Evolutionary conservation across 2,888 invertebrate genomes (phyloP), one percentile per base, ranked within the genome.

Genomic region (Dimorphilus gyrociliatus): DNA sequence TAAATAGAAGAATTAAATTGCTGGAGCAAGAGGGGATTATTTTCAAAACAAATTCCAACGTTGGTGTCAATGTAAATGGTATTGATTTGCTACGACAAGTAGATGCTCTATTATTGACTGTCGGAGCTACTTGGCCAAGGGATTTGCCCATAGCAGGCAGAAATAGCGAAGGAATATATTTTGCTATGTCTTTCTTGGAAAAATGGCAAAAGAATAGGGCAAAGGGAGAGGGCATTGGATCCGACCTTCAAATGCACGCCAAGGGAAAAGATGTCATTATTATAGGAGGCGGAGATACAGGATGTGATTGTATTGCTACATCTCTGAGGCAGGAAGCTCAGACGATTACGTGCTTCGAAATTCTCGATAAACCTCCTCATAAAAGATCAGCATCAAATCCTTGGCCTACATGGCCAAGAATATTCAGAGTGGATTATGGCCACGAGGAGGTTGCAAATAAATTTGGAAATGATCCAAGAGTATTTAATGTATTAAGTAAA

Each of bases 301-400:
- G 84, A 3, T 90, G 88, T 61, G 97, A 97, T 70, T 97, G 97
- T 62, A 94, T 97, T 60, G 94, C 85, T 13, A 97, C 94, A 1
- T 85, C 90, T 1, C 70, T 94, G 36, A 73, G 94, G 54, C 74
- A 90, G 69, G 90, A 92, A 29, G 94, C 94, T 23, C 76, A 74
- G 51, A 74, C 75, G 3, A 85, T 97, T 50, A 84, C 82, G 1
- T 81, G 88, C 1, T 97, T 97, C 65, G 97, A 97, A 69, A 97
- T 97, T 53, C 69, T 97, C 29, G 92, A 94, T 0, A 76, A 81
- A 50, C 94, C 94, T 12, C 81, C 84, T 31, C 68, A 69, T 2
- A 69, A 68, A 16, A 71, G 97, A 19, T 76, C 78, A 10, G 68
- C 69, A 12, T 86, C 86, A 60, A 97, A 97, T 65, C 94, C 94